These are phyloP conservation scores for Artemia sinica DNA, from an alignment of 2,888 invertebrate genomes.

Conservation along the genomic window DNA sequence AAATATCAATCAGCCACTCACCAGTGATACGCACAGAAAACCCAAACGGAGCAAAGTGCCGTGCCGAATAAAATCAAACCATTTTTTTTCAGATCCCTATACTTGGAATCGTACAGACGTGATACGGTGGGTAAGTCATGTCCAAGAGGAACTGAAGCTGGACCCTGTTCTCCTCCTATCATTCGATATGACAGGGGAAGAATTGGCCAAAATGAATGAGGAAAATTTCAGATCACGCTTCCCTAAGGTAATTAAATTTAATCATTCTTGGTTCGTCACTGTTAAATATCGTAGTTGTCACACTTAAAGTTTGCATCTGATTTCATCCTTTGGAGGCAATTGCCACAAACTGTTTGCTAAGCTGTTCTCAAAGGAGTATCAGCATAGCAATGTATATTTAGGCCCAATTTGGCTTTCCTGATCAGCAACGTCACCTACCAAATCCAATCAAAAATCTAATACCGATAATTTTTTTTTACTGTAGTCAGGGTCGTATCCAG, in stretches of 20 bases:
- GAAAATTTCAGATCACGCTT: slow-evolving; percentile 3
- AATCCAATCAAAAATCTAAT: too few relatives aligned
- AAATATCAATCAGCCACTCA: background rate
- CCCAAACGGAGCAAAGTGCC: background rate
- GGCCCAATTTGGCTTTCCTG: too few relatives aligned
- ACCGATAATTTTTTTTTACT: too few relatives aligned
- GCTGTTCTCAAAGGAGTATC: too few relatives aligned
- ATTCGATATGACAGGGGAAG: slow-evolving; percentile 3
- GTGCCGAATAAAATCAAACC: background rate
- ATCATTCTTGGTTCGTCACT: too few relatives aligned
- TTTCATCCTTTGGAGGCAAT: too few relatives aligned
- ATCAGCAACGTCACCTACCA: too few relatives aligned
- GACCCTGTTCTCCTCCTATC: background rate
- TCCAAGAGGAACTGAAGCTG: background rate
- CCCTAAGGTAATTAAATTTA: background rate
- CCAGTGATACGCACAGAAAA: background rate
- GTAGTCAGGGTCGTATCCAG: too few relatives aligned
- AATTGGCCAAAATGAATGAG: slow-evolving; percentile 2
- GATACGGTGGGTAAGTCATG: background rate
- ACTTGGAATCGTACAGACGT: slow-evolving; percentile 11
- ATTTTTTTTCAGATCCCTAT: background rate
- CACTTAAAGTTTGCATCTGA: too few relatives aligned
- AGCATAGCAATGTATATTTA: too few relatives aligned
- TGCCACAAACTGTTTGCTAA: too few relatives aligned
- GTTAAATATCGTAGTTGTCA: too few relatives aligned